These are phyloP conservation scores for Sapayoa aenigma DNA, from an alignment of 2,113 vertebrate species.

Conservation along the genomic window DNA sequence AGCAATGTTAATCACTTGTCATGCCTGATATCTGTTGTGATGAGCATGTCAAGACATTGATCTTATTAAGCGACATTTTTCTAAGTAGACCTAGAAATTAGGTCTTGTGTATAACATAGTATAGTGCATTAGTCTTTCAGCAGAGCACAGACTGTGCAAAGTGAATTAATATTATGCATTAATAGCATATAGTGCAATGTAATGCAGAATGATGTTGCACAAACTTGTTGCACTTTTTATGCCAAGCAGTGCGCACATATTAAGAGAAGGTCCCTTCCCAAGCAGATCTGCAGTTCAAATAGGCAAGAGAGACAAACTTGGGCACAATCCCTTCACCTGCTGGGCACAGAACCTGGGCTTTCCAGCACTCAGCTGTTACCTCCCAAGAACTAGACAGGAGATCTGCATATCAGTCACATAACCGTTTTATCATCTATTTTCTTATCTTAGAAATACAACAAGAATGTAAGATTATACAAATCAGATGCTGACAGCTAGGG, in stretches of 20 bases:
- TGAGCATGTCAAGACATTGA: background rate
- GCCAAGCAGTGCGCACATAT: rapidly evolving
- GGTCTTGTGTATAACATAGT: background rate
- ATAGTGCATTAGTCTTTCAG: background rate
- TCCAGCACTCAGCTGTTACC: background rate
- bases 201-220: background rate
- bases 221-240: rapidly evolving
- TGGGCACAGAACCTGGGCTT: background rate
- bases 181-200: background rate
- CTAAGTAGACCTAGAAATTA: background rate
- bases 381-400: slow-evolving; percentile 7
- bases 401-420: slow-evolving; percentile 15
- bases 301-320: background rate
- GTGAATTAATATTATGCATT: background rate
- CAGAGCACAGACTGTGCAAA: background rate
- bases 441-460: slow-evolving; percentile 36
- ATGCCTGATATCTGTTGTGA: background rate
- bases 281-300: background rate
- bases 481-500: slow-evolving; percentile 10
- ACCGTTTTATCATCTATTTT: slow-evolving; percentile 22
- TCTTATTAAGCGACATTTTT: background rate
- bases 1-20: background rate
- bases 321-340: background rate
- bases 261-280: background rate
- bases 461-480: background rate